Conservation (phyloP, 2,888 invertebrate genomes). For the Scaptomyza polygonia region DNA sequence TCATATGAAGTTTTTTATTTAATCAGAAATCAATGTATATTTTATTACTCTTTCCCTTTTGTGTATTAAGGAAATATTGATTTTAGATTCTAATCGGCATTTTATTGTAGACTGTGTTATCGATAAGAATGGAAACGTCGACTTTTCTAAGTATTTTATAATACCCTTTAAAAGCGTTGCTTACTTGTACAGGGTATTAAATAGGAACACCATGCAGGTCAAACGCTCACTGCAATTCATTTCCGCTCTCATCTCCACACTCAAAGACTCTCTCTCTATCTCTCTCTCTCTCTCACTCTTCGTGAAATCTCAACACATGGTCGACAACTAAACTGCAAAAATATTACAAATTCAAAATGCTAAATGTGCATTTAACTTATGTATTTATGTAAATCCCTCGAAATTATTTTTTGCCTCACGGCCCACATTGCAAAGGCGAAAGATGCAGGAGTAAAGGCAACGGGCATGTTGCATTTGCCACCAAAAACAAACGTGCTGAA, state of each 20-base stretch:
- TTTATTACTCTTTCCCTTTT: too few relatives aligned
- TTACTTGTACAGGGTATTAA: constrained; percentile 6
- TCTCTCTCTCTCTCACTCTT: not conserved
- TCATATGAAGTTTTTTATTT: too few relatives aligned
- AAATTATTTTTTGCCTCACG: constrained; percentile 73
- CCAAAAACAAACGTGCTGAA: constrained; percentile 54
- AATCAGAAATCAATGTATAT: too few relatives aligned
- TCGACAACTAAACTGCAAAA: constrained; percentile 69
- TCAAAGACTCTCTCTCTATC: not conserved
- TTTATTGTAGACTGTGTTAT: too few relatives aligned
- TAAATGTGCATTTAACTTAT: constrained; percentile 82
- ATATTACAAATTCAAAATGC: constrained; percentile 82
- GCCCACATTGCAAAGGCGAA: constrained; percentile 15
- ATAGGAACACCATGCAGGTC: constrained; percentile 36
- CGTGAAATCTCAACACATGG: constrained; percentile 40
- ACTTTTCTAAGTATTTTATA: too few relatives aligned
- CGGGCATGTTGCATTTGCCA: constrained; percentile 11
- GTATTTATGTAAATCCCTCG: constrained; percentile 82
- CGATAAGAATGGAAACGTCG: not conserved
- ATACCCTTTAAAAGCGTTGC: not conserved
- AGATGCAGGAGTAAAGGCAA: not conserved
- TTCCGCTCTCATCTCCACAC: not conserved
- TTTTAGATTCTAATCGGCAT: too few relatives aligned
- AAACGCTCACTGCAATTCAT: constrained; percentile 35
- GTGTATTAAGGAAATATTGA: too few relatives aligned